Percentiles rank a stretch among this genome's conserved stretches.
These are phyloP conservation scores for Drosophila pectinifera DNA, from an alignment of 1,140 invertebrate genomes.

Conservation along the genomic window DNA sequence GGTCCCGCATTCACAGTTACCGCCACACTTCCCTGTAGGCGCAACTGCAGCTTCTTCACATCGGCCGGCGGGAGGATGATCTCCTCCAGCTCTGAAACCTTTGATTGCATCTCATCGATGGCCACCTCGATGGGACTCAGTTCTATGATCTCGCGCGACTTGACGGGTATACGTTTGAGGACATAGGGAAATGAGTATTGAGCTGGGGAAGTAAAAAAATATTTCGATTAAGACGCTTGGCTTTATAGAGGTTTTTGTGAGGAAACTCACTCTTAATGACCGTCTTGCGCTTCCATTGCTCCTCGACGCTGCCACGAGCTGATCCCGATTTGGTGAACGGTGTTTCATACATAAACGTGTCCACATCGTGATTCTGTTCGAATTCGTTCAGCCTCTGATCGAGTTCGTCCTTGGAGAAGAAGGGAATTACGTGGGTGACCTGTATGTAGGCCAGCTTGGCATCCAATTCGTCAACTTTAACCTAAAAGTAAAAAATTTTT, in stretches of 20 bases:
- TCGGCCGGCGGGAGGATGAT: constrained; percentile 93
- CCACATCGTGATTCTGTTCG: constrained; percentile 94
- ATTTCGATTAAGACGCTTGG: background rate
- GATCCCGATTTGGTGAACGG: constrained; percentile 95
- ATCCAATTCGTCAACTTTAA: constrained; percentile 91
- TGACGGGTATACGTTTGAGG: constrained; percentile 93
- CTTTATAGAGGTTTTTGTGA: background rate
- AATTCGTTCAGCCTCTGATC: constrained; percentile 91
- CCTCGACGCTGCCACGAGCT: constrained; percentile 91
- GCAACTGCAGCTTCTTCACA: constrained; percentile 94
- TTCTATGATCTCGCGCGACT: constrained; percentile 90
- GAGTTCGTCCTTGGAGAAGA: constrained; percentile 90
- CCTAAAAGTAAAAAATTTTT: constrained; percentile 88
- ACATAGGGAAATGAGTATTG: constrained; percentile 96
- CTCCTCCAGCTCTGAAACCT: constrained; percentile 93
- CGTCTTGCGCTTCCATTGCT: constrained; percentile 95
- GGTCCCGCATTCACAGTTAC: constrained; percentile 98
- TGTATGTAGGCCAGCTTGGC: constrained; percentile 95
- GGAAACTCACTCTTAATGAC: constrained; percentile 90
- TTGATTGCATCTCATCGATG: constrained; percentile 95
- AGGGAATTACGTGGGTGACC: constrained; percentile 94
- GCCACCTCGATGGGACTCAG: constrained; percentile 97
- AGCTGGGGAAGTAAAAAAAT: constrained; percentile 85
- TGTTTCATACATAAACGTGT: constrained; percentile 95
- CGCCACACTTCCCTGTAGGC: constrained; percentile 95